Percentiles rank a stretch among this genome's conserved stretches.
phyloP scores from a whole-genome alignment of 2,888 invertebrate genomes.

The Hipparchia sbordonii region DNA sequence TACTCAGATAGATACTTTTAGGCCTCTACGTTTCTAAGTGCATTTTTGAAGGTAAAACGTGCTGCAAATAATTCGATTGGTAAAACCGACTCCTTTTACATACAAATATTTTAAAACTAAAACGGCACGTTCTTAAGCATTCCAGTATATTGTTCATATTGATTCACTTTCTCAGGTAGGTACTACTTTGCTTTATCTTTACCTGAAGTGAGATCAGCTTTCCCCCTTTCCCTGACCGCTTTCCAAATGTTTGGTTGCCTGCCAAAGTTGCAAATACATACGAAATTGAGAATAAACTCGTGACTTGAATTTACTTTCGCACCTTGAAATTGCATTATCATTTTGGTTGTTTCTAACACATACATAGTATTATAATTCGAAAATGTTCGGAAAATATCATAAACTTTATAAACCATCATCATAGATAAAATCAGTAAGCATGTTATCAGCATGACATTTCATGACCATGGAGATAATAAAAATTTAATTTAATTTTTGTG shows the following conservation, averaged over 20 bases:
- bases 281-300: conserved; percentile 26
- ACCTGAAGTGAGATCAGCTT: conserved; percentile 18
- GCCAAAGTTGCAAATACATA: conserved; percentile 31
- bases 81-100: background rate
- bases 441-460: no score
- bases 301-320: conserved; percentile 25
- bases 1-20: background rate
- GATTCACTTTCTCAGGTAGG: background rate
- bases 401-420: no score
- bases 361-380: background rate
- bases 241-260: conserved; percentile 33
- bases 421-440: no score
- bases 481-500: no score
- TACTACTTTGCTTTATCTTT: conserved; percentile 9
- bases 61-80: background rate
- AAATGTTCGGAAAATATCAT: background rate
- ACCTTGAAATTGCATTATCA: conserved; percentile 5
- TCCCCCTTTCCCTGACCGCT: conserved; percentile 33
- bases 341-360: background rate
- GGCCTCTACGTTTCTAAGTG: background rate
- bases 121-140: background rate
- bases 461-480: no score
- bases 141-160: background rate
- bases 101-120: background rate
- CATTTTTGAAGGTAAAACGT: background rate